Evolutionary conservation across 2,113 vertebrate species (phyloP).

Genomic region (Rhinogobius similis): DNA sequence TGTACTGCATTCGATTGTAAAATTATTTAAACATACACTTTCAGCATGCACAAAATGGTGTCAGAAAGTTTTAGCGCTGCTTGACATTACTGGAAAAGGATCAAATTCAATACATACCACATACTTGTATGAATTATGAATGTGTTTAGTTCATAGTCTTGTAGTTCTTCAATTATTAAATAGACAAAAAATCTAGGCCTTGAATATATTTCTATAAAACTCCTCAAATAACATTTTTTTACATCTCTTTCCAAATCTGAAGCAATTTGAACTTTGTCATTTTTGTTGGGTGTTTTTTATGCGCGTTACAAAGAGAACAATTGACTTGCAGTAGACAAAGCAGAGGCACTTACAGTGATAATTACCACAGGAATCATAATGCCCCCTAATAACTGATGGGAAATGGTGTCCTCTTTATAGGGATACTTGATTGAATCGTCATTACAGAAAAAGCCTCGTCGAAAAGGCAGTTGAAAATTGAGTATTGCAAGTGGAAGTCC

Average conservation of each 20-base stretch:
- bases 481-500: conserved; percentile 97
- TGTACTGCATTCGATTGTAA: neutral
- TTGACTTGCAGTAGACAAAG: conserved; percentile 69
- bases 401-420: conserved; percentile 96
- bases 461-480: conserved; percentile 87
- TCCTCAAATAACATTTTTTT: neutral
- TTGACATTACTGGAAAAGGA: neutral
- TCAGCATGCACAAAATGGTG: neutral
- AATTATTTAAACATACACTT: neutral
- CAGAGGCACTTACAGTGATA: conserved; percentile 91
- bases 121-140: neutral
- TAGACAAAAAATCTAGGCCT: too few species aligned
- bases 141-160: neutral
- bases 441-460: conserved; percentile 97
- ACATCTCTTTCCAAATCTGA: too few species aligned
- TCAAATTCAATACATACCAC: neutral
- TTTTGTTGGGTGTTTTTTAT: neutral
- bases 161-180: neutral
- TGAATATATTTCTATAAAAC: too few species aligned
- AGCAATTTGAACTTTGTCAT: neutral
- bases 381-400: conserved; percentile 94
- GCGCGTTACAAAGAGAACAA: neutral
- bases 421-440: conserved; percentile 97
- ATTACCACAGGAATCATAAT: conserved; percentile 91
- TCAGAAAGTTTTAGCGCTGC: neutral